phyloP scores from a whole-genome alignment of 2,797 vertebrate genomes.

The Cottoperca gobio region DNA sequence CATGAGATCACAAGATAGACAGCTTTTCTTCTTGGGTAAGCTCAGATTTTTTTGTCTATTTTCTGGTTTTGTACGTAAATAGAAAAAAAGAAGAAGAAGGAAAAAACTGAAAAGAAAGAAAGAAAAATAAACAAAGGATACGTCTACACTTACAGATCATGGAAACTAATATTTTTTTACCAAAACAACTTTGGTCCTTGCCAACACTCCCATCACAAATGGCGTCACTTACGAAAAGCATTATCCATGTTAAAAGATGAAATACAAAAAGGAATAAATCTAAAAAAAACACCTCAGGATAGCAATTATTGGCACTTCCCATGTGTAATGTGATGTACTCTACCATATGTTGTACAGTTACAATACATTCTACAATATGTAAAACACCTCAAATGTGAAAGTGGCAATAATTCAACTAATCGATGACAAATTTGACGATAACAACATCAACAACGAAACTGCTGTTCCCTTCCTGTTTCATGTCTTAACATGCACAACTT shows the following conservation, averaged over 20 bases:
- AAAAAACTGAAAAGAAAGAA: slow-evolving; percentile 50
- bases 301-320: slow-evolving; percentile 88
- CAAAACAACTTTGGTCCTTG: slow-evolving; percentile 90
- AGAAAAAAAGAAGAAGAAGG: slow-evolving; percentile 64
- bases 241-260: slow-evolving; percentile 86
- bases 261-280: slow-evolving; percentile 85
- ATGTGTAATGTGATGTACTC: slow-evolving; percentile 84
- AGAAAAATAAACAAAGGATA: slow-evolving; percentile 77
- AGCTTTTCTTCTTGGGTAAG: slow-evolving; percentile 87
- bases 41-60: slow-evolving; percentile 83
- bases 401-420: slow-evolving; percentile 85
- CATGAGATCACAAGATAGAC: slow-evolving; percentile 97
- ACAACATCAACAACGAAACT: slow-evolving; percentile 71
- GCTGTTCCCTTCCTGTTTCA: slow-evolving; percentile 84
- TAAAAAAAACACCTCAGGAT: slow-evolving; percentile 82
- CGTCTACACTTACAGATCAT: slow-evolving; percentile 87
- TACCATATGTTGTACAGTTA: slow-evolving; percentile 84
- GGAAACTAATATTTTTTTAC: slow-evolving; percentile 82
- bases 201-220: slow-evolving; percentile 87
- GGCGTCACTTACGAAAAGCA: slow-evolving; percentile 84
- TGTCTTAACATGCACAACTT: slow-evolving; percentile 83
- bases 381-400: slow-evolving; percentile 87
- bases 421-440: slow-evolving; percentile 74
- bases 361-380: slow-evolving; percentile 87
- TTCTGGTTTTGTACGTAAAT: slow-evolving; percentile 84